A percentile compares a stretch with the other conserved stretches of the same genome.
These are phyloP conservation scores for Seira ritae DNA, from an alignment of 2,888 invertebrate species.

Conservation along the genomic window DNA sequence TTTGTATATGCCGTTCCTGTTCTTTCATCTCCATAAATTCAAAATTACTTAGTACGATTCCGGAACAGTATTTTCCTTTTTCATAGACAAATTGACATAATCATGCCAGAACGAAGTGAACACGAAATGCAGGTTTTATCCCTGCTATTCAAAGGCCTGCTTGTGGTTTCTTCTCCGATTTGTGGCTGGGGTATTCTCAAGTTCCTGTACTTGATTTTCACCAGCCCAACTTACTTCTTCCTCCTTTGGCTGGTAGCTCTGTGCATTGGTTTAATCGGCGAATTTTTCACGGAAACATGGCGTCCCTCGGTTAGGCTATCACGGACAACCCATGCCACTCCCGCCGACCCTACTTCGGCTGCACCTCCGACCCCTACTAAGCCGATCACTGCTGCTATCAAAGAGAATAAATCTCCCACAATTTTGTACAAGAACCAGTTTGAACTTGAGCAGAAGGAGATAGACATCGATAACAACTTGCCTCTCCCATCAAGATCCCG, in stretches of 20 bases:
- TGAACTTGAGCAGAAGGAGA: not conserved
- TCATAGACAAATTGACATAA: no score
- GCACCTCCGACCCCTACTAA: no score
- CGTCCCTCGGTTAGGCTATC: not conserved
- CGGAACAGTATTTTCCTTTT: no score
- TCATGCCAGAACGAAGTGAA: no score
- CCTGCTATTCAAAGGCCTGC: slow-evolving; percentile 41
- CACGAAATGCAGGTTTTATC: not conserved
- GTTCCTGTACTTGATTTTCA: slow-evolving; percentile 37
- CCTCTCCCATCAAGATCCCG: not conserved
- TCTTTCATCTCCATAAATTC: no score
- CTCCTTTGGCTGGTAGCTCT: slow-evolving; percentile 42
- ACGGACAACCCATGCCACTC: not conserved
- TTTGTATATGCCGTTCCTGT: no score
- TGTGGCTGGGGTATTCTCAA: slow-evolving; percentile 37
- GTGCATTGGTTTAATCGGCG: slow-evolving; percentile 35
- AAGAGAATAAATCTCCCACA: slow-evolving; percentile 29
- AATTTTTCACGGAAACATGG: slow-evolving; percentile 44
- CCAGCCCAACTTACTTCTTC: slow-evolving; percentile 53
- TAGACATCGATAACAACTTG: not conserved
- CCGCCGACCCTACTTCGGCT: no score
- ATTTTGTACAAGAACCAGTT: slow-evolving; percentile 31
- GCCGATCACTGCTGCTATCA: no score
- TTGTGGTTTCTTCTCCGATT: slow-evolving; percentile 42
- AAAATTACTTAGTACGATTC: no score